Conservation (phyloP, 2,113 vertebrate genomes). For the Oryzias celebensis region DNA sequence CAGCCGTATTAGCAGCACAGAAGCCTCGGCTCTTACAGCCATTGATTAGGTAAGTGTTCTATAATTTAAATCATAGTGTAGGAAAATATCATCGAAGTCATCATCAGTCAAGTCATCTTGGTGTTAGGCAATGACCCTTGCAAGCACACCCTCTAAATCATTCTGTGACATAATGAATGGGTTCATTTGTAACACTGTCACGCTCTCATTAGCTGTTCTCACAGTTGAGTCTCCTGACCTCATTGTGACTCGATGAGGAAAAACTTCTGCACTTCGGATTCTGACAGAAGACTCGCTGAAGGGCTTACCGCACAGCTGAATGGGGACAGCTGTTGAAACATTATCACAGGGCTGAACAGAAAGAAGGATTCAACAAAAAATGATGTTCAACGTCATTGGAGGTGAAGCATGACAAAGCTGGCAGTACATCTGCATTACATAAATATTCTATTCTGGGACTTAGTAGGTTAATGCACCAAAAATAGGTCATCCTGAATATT, state of each 20-base stretch:
- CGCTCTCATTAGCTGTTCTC: constrained; percentile 48
- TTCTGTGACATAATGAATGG: constrained; percentile 55
- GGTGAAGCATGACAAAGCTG: no score
- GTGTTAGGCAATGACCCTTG: constrained; percentile 48
- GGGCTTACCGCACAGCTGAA: background rate
- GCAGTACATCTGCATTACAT: background rate
- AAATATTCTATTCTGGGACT: background rate
- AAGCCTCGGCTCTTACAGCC: constrained; percentile 18
- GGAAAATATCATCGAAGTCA: constrained; percentile 36
- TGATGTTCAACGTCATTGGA: no score
- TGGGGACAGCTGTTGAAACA: background rate
- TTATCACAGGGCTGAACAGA: no score
- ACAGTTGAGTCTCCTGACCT: constrained; percentile 48
- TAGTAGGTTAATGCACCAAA: background rate
- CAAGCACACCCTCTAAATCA: constrained; percentile 47
- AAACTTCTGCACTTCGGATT: constrained; percentile 4
- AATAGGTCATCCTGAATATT: background rate
- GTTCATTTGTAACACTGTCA: constrained; percentile 63
- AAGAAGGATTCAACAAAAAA: no score
- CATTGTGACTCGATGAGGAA: constrained; percentile 19
- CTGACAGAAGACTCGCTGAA: background rate
- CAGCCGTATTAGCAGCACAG: constrained; percentile 32
- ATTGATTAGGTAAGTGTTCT: constrained; percentile 56
- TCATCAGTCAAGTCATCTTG: constrained; percentile 48
- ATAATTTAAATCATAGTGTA: constrained; percentile 61